Base-by-base conservation (phyloP, 2,113 vertebrate species). In the Triplophysa dalaica region DNA sequence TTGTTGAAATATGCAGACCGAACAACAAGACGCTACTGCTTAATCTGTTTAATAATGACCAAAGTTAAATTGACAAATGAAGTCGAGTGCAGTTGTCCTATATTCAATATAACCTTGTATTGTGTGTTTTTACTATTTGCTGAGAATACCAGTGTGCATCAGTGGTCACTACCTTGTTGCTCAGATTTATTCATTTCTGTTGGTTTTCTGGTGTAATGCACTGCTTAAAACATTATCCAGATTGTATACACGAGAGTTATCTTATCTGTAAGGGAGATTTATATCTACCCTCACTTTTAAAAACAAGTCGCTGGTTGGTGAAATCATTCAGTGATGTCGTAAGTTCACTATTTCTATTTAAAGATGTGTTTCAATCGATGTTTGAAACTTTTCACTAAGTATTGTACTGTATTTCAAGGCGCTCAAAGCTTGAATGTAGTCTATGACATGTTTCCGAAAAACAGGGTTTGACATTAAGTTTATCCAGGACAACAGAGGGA, bases 321-420 rank as follows among this genome's bases (percentile, higher is more conserved):
- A 43, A 9, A 8, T 56, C 8, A 58, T 8, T 43, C 56, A 43
- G 21, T 73, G 1, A 41, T 41, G 1, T 13, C 21, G 50, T 56
- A 19, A 29, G 21, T 70, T 24, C 16, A 22, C 22, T 69, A n/a
- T 21, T 56, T 70, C 17, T 41, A 22, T 41, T 60, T 10, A 16
- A n/a, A 10, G 8, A 43, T 60, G n/a, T 2, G 9, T 45, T 33
- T 38, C 33, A 38, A 38, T 38, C 33, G 26, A 17, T 72, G 11
- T 38, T 58, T 58, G 70, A 41, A 41, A 41, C 19, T 11, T 58
- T 17, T 54, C 14, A 58, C 26, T 73, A 73, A 60, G 52, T 33
- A 22, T 56, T 72, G 26, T 60, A 43, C 70, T 73, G 70, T 60
- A 10, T 60, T 60, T 60, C 70, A 29, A 41, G 54, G n/a, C 70